phyloP scores from a whole-genome alignment of 2,113 vertebrate species.

The Rhagologus leucostigma region DNA sequence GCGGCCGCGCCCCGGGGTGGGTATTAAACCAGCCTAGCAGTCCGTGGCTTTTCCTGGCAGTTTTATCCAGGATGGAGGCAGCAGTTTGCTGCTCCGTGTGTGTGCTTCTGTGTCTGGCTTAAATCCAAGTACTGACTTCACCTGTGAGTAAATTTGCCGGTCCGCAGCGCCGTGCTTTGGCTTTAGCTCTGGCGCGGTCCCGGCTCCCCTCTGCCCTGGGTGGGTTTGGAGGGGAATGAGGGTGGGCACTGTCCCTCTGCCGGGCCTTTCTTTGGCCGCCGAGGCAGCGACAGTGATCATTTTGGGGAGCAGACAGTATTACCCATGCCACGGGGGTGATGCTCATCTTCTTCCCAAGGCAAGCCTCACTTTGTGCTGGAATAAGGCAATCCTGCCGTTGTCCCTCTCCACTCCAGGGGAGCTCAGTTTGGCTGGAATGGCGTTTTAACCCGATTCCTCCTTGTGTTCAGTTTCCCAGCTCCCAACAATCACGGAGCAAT shows the following conservation, averaged over 20 bases:
- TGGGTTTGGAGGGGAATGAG: accelerated
- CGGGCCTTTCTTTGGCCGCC: background rate
- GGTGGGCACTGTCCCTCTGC: background rate
- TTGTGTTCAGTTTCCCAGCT: conserved; percentile 83
- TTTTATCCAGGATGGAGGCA: background rate
- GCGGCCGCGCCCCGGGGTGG: background rate
- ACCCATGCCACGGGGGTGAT: background rate
- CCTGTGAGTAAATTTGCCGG: background rate
- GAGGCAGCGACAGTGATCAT: background rate
- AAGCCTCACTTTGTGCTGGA: background rate
- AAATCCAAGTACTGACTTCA: background rate
- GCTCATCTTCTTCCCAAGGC: background rate
- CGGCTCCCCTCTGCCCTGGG: background rate
- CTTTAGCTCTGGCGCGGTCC: background rate
- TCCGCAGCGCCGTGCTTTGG: accelerated
- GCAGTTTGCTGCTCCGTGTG: background rate
- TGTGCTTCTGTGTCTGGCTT: background rate
- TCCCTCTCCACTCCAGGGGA: background rate
- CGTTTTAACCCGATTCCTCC: background rate
- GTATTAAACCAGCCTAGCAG: background rate
- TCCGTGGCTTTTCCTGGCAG: background rate
- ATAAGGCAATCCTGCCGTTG: background rate
- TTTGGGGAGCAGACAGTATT: background rate
- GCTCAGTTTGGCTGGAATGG: background rate
- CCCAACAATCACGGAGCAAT: conserved; percentile 86